A percentile compares a stretch with the other conserved stretches of the same genome.
These are phyloP conservation scores for Anser cygnoides DNA, from an alignment of 2,113 vertebrate genomes.

Conservation along the genomic window DNA sequence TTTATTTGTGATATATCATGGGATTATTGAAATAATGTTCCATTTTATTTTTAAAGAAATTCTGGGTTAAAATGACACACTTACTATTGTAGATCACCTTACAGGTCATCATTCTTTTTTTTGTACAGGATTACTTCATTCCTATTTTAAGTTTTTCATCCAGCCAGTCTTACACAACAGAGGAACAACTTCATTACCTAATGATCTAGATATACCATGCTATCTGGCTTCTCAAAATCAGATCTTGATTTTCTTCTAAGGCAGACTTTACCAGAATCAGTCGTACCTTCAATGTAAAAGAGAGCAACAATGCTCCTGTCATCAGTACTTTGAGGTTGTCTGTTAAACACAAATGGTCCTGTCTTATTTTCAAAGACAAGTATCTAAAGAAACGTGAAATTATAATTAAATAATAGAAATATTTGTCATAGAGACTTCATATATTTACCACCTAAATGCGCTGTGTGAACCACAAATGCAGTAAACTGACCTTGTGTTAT, in stretches of 20 bases:
- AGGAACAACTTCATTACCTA: neutral
- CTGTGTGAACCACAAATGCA: fast-evolving
- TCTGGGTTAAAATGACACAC: neutral
- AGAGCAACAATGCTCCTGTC: neutral
- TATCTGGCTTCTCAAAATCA: neutral
- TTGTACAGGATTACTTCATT: neutral
- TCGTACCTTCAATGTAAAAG: neutral
- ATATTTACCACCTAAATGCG: no score
- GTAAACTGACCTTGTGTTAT: neutral
- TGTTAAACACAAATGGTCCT: neutral
- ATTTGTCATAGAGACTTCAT: neutral
- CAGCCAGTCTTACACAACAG: neutral
- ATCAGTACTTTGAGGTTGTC: neutral
- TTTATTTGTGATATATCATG: neutral
- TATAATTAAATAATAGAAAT: neutral
- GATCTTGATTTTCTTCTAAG: neutral
- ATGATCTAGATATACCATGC: neutral
- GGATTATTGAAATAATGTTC: neutral
- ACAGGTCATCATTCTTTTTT: neutral
- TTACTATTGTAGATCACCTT: neutral
- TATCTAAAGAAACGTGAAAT: neutral
- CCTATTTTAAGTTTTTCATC: neutral
- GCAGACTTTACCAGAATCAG: neutral
- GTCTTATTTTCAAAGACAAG: neutral
- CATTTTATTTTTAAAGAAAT: neutral